phyloP scores from a whole-genome alignment of 2,888 invertebrate genomes.

The Plagodis pulveraria region DNA sequence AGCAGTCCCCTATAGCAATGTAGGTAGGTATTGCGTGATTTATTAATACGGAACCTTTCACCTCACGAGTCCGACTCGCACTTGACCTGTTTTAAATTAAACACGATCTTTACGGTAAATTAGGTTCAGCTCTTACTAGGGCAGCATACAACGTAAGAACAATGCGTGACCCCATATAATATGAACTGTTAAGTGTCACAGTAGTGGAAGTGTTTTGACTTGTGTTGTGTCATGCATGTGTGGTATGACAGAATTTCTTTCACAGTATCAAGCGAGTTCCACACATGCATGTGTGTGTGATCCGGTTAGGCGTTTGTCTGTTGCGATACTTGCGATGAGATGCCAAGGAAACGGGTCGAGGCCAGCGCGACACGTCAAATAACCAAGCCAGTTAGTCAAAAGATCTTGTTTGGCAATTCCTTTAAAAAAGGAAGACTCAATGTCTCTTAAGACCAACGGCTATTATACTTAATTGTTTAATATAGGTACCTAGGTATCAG shows the following conservation, averaged over 20 bases:
- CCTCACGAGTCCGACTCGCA: too few relatives aligned
- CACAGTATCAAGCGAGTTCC: slow-evolving; percentile 43
- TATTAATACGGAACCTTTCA: too few relatives aligned
- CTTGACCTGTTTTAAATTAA: neutral
- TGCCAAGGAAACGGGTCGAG: slow-evolving; percentile 54
- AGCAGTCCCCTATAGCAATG: too few relatives aligned
- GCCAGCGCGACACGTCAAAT: slow-evolving; percentile 36
- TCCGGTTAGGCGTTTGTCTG: slow-evolving; percentile 53
- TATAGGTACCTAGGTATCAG: too few relatives aligned
- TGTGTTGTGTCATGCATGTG: slow-evolving; percentile 20
- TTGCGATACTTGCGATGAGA: neutral
- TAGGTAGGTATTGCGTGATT: too few relatives aligned
- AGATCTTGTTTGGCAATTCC: neutral
- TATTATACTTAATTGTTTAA: too few relatives aligned
- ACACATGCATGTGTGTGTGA: slow-evolving; percentile 48
- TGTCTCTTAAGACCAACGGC: too few relatives aligned
- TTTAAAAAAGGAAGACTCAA: too few relatives aligned
- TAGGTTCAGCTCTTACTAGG: slow-evolving; percentile 31
- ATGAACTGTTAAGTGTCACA: too few relatives aligned
- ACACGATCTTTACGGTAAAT: slow-evolving; percentile 33
- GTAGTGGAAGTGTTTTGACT: too few relatives aligned
- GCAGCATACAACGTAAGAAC: slow-evolving; percentile 25
- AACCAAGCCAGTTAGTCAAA: slow-evolving; percentile 3
- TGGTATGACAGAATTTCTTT: slow-evolving; percentile 39
- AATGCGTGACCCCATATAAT: slow-evolving; percentile 20